phyloP scores from a whole-genome alignment of 1,140 invertebrate genomes.

The Paralvinella palmiformis region DNA sequence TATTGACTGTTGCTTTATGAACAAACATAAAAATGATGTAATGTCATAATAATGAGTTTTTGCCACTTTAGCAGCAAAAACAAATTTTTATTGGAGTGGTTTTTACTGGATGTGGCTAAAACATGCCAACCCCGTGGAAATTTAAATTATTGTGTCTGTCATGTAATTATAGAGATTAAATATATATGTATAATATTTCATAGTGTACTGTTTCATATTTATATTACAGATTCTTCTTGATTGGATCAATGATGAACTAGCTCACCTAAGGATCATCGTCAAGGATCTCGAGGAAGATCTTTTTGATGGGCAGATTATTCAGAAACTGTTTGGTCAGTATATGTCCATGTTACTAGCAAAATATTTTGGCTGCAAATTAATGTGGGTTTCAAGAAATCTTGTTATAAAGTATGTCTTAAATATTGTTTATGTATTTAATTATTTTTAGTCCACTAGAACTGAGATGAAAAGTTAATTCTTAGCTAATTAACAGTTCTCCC shows the following conservation, averaged over 20 bases:
- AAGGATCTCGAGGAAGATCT: slow-evolving; percentile 95
- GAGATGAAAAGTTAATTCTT: too few species aligned
- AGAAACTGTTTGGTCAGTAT: slow-evolving; percentile 78
- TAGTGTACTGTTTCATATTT: not conserved
- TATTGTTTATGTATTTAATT: too few species aligned
- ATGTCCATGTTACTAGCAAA: slow-evolving; percentile 1
- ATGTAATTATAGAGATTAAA: not conserved
- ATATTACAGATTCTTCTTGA: slow-evolving; percentile 71
- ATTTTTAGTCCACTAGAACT: too few species aligned
- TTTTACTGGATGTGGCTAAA: not conserved
- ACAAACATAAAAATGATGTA: too few species aligned
- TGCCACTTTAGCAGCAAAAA: too few species aligned
- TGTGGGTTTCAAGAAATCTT: too few species aligned
- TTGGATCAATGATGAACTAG: slow-evolving; percentile 98
- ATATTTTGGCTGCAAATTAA: too few species aligned
- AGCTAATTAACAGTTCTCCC: too few species aligned
- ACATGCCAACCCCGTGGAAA: not conserved
- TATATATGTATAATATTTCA: not conserved
- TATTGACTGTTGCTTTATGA: too few species aligned
- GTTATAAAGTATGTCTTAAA: too few species aligned
- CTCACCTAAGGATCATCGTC: slow-evolving; percentile 92
- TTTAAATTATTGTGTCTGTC: not conserved
- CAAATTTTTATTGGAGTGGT: too few species aligned
- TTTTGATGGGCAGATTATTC: slow-evolving; percentile 96
- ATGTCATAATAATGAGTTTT: too few species aligned